Base-by-base conservation (phyloP, 2,113 vertebrate species). In the Larimichthys crocea region DNA sequence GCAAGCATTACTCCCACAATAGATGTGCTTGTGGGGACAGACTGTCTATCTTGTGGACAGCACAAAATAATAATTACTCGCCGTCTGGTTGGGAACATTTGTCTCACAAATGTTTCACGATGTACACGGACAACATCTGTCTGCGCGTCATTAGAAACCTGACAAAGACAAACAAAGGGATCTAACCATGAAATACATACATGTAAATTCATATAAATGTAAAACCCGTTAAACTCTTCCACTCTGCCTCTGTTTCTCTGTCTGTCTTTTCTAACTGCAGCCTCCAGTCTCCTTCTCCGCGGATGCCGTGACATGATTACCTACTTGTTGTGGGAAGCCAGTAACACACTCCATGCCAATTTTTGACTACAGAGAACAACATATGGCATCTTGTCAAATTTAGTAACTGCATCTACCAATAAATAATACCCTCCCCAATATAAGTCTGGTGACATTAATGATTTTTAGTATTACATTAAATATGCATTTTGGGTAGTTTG, bases 31-130 rank as follows among this genome's bases (percentile, higher is more conserved):
- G 57, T 64, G 4, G 63, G 49, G 76, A 88, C 76, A 79, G 49
- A 74, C 70, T 56, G 29, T 89, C 65, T 71, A 64, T 86, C 83
- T 74, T 90, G 69, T 74, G 52, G 77, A 84, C 83, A 62, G 80
- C 60, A 79, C 26, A 60, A 64, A 83, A 85, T 88, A 74, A 78
- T 83, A 84, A 66, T 67, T 68, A 83, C n/a, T 16, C 17, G 35
- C 29, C 5, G 56, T 72, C 67, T 82, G 55, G 6, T 69, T 59
- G 49, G 63, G 15, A 64, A 3, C 55, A 73, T 81, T 86, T 80
- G 55, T 82, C 72, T 87, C 56, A 40, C 19, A 74, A 55, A 68
- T 3, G 20, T 83, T 77, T 61, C 22, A 4, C 10, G 63, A 65
- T 57, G 42, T 76, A 55, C 24, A 60, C 8, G 73, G 46, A 73